Percentiles rank a stretch among this genome's conserved stretches.
Evolutionary conservation across 2,797 vertebrate species (phyloP).

Genomic region (Poecilia gillii): DNA sequence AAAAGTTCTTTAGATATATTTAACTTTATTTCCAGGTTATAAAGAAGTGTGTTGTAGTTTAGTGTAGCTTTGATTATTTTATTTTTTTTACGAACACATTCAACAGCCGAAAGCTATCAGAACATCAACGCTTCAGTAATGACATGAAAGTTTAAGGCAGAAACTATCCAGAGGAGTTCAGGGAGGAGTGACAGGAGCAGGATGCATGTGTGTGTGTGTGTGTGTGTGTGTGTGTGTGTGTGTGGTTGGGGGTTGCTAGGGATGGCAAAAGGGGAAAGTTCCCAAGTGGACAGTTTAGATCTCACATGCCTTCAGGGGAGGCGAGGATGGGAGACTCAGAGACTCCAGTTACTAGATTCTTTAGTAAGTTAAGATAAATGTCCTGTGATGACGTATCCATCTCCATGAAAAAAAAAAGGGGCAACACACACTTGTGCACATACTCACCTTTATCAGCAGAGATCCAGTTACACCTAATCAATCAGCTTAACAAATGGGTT

Average conservation of each 20-base stretch:
- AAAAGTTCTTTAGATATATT: not conserved
- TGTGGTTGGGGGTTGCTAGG: not conserved
- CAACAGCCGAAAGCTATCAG: slow-evolving; percentile 2
- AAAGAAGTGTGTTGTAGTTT: not conserved
- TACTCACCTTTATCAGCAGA: slow-evolving; percentile 54
- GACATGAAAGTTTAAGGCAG: slow-evolving; percentile 50
- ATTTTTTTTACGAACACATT: not conserved
- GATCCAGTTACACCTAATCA: slow-evolving; percentile 54
- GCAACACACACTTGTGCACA: slow-evolving; percentile 38
- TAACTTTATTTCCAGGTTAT: not conserved
- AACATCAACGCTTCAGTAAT: not conserved
- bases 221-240: not conserved
- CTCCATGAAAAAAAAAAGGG: slow-evolving; percentile 27
- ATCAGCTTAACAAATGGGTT: slow-evolving; percentile 50
- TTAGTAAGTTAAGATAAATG: slow-evolving; percentile 70
- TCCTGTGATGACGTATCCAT: slow-evolving; percentile 53
- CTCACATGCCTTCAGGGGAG: slow-evolving; percentile 52
- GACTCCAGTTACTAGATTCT: slow-evolving; percentile 63
- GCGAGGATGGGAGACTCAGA: slow-evolving; percentile 65
- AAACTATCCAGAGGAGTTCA: slow-evolving; percentile 48
- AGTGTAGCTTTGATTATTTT: not conserved
- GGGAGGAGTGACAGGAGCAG: slow-evolving; percentile 28
- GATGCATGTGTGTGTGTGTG: not conserved
- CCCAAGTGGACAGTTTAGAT: slow-evolving; percentile 37
- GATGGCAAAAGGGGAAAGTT: slow-evolving; percentile 48